These are phyloP conservation scores for Apostichopus japonicus DNA, from an alignment of 35 echinoderm and acorn worm species.

Conservation along the genomic window DNA sequence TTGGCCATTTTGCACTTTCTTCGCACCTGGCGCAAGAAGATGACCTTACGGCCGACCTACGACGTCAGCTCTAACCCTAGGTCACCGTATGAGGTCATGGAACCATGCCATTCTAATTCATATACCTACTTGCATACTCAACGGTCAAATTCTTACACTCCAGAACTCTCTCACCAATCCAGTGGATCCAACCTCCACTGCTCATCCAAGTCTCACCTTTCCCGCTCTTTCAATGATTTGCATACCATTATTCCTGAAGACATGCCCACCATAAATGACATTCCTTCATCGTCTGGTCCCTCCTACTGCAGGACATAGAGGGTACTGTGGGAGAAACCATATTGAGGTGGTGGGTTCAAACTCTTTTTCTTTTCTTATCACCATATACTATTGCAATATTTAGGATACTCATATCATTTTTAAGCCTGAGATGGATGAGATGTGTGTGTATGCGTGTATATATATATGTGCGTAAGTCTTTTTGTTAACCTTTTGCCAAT, in stretches of 20 bases:
- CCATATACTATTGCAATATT: too few species aligned
- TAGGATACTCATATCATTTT: too few species aligned
- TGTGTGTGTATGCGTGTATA: too few species aligned
- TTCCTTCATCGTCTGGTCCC: conserved; percentile 5
- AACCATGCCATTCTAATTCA: conserved; percentile 13
- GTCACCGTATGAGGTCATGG: conserved; percentile 32
- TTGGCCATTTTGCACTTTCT: conserved; percentile 42
- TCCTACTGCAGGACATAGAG: conserved; percentile 23
- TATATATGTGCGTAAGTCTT: too few species aligned
- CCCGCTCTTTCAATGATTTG: conserved; percentile 42
- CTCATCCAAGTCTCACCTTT: neutral
- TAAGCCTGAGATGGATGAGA: too few species aligned
- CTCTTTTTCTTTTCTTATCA: neutral
- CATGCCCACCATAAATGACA: neutral
- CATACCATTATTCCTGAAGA: conserved; percentile 44
- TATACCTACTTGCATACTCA: conserved; percentile 23
- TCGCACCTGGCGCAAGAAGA: conserved; percentile 52
- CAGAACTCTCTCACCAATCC: conserved; percentile 11
- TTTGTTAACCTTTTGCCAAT: too few species aligned
- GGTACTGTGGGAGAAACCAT: neutral
- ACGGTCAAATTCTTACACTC: conserved; percentile 31
- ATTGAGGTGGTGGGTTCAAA: conserved; percentile 32
- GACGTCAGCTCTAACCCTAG: neutral
- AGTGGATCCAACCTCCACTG: conserved; percentile 38
- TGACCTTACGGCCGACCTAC: conserved; percentile 45